Evolutionary conservation across 2,113 vertebrate species (phyloP), one percentile per base, ranked within the genome.

Genomic region (Channa maculata): DNA sequence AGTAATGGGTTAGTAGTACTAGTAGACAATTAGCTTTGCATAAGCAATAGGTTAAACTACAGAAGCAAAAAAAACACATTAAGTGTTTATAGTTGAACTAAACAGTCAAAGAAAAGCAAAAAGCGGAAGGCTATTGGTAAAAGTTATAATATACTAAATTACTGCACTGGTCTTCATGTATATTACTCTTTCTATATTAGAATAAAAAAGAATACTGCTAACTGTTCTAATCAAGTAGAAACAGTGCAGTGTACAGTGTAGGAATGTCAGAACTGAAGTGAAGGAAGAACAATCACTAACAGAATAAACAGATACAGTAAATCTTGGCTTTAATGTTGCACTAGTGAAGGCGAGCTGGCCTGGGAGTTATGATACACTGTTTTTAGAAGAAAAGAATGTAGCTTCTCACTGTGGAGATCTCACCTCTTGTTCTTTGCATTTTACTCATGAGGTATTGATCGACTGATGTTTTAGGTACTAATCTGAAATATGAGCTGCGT

Each of bases 301-400:
- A 71, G 73, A 76, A 57, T 65, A 80, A 84, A 90, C 70, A 75
- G 53, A 73, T 61, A 44, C 41, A 13, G 41, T 78, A 67, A 80
- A 86, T 73, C 38, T 70, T 46, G 72, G 65, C 58, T 58, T 62
- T 49, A 14, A 15, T 44, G 0, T 48, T 77, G 59, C 41, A 50
- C 51, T 2, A 15, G n/a, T 5, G 33, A 81, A 71, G 46, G 65
- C 49, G 41, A 37, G 69, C 60, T 58, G 41, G 57, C 13, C 37
- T 33, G 43, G 65, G 58, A 76, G 14, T 36, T 52, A 48, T 48
- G 46, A 66, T 44, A 60, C 33, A 39, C 36, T 24, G 36, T 71
- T 65, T 62, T 57, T 54, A 24, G 43, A 77, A 57, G n/a, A 84
- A 60, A 49, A 24, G 67, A 43, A 41, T 13, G 11, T n/a, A 72